Percentiles rank a stretch among this genome's conserved stretches.
phyloP scores from a whole-genome alignment of 2,797 vertebrate species.

The Notoglanidium macrostoma region DNA sequence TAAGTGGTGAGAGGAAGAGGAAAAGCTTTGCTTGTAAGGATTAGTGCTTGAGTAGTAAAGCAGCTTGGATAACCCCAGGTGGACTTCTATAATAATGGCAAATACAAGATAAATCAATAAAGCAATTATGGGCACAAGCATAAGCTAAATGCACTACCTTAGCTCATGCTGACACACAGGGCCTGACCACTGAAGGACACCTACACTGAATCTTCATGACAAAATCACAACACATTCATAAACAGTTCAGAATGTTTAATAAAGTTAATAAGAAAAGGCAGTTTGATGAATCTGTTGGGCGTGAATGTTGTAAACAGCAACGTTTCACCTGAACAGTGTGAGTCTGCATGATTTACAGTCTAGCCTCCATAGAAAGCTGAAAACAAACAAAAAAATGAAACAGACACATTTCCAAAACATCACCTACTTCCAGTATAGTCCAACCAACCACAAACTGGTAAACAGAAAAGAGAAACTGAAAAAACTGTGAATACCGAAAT shows the following conservation, averaged over 20 bases:
- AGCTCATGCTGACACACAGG: conserved; percentile 1
- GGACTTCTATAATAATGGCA: conserved; percentile 34
- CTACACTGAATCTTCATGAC: not conserved
- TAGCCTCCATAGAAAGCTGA: no score
- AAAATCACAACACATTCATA: not conserved
- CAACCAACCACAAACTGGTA: not conserved
- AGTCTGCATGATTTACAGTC: no score
- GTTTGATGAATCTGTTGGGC: no score
- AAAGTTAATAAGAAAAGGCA: not conserved
- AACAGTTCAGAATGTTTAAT: not conserved
- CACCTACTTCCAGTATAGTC: not conserved
- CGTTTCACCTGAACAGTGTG: no score
- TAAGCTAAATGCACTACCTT: not conserved
- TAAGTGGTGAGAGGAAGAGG: conserved; percentile 6
- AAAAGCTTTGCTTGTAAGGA: conserved; percentile 2
- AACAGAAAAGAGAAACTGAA: not conserved
- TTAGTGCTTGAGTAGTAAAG: conserved; percentile 26
- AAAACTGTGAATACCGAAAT: not conserved
- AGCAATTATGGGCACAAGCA: conserved; percentile 24
- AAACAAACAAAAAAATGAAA: no score
- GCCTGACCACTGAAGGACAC: not conserved
- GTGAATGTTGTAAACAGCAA: no score
- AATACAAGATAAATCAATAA: conserved; percentile 41
- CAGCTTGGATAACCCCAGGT: conserved; percentile 28
- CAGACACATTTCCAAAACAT: not conserved